Conservation (phyloP, 2,797 vertebrate species). For the Phataginus tetradactyla region DNA sequence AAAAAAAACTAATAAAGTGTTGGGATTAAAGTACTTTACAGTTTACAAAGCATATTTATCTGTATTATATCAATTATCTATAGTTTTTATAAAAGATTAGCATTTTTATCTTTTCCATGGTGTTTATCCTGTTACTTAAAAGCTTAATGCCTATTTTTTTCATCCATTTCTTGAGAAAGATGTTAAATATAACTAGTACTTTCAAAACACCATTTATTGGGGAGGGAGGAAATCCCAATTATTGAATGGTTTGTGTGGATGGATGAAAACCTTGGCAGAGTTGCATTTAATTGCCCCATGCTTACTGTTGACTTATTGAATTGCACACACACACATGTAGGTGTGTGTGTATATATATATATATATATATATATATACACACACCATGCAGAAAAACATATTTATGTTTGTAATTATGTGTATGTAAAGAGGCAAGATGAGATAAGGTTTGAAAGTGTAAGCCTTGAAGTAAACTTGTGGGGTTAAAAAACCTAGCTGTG, state of each 20-base stretch:
- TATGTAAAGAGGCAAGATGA: constrained; percentile 21
- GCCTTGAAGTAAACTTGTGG: constrained; percentile 9
- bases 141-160: background rate
- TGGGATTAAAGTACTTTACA: constrained; percentile 29
- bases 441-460: constrained; percentile 32
- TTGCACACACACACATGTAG: background rate
- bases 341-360: too few species aligned
- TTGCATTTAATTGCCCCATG: constrained; percentile 37
- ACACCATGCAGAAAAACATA: background rate
- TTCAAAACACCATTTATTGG: constrained; percentile 22
- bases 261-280: background rate
- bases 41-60: constrained; percentile 30
- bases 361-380: too few species aligned
- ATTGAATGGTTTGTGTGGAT: constrained; percentile 29
- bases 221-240: background rate
- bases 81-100: constrained; percentile 39
- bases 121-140: constrained; percentile 32
- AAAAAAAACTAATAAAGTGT: constrained; percentile 25
- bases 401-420: constrained; percentile 20
- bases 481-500: constrained; percentile 27
- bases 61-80: constrained; percentile 24
- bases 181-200: constrained; percentile 19
- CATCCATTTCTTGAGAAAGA: constrained; percentile 35
- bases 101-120: constrained; percentile 29
- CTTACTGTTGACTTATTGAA: background rate